These are phyloP conservation scores for Xestia rhomboidea DNA, from an alignment of 2,888 invertebrate genomes.

Conservation along the genomic window DNA sequence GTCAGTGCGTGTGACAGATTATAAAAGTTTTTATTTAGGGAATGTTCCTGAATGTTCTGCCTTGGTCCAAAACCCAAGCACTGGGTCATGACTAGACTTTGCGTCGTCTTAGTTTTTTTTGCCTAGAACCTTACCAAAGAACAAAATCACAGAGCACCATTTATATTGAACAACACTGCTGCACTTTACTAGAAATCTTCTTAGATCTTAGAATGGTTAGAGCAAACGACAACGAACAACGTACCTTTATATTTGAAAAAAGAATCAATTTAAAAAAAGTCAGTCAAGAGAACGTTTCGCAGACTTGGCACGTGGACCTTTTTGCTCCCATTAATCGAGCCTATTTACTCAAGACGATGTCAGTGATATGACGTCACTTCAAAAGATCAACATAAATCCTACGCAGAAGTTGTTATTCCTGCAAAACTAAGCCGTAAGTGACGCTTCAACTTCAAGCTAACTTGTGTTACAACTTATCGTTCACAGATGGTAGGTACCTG, in stretches of 20 bases:
- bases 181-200: not conserved
- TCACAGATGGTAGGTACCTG: conserved; percentile 22
- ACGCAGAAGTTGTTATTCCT: conserved; percentile 22
- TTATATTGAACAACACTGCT: no score
- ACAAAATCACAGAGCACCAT: no score
- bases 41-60: not conserved
- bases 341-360: not conserved
- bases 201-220: not conserved
- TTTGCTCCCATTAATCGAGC: not conserved
- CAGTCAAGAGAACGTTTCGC: not conserved
- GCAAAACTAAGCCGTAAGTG: conserved; percentile 31
- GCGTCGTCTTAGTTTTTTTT: not conserved
- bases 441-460: conserved; percentile 52
- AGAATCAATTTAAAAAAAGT: no score
- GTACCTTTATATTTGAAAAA: no score
- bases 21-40: not conserved
- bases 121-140: no score
- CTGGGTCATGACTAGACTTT: no score
- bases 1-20: conserved; percentile 35
- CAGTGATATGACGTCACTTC: not conserved
- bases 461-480: conserved; percentile 31
- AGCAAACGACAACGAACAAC: no score
- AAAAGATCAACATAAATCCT: conserved; percentile 13
- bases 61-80: not conserved
- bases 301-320: not conserved